Percentiles rank a stretch among this genome's conserved stretches.
phyloP scores from a whole-genome alignment of 2,113 vertebrate species.

The Lota lota region DNA sequence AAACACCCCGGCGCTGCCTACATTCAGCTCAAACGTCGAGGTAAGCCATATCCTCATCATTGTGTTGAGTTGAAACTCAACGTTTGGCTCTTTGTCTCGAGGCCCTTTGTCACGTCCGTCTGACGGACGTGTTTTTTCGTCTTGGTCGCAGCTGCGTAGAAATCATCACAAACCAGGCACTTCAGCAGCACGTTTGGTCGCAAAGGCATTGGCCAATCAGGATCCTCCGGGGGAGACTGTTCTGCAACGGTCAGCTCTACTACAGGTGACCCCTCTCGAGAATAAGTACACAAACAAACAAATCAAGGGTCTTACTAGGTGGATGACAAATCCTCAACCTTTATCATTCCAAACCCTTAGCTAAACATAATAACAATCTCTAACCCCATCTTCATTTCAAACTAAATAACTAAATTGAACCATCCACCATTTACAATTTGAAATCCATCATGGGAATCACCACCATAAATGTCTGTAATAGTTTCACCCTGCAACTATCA shows the following conservation, averaged over 20 bases:
- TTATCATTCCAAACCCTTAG: too few species aligned
- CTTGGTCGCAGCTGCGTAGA: constrained; percentile 46
- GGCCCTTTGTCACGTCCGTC: background rate
- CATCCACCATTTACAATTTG: too few species aligned
- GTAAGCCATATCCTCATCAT: constrained; percentile 38
- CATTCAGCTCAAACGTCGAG: constrained; percentile 65
- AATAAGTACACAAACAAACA: constrained; percentile 54
- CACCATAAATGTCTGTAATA: too few species aligned
- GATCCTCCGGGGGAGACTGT: constrained; percentile 49
- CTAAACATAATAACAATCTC: too few species aligned
- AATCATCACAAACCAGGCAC: constrained; percentile 30
- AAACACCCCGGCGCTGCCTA: constrained; percentile 35
- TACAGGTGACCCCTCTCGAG: constrained; percentile 31
- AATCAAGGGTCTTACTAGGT: too few species aligned
- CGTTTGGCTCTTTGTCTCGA: background rate
- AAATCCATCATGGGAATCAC: too few species aligned
- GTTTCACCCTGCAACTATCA: too few species aligned
- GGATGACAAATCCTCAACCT: background rate
- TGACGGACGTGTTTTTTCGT: background rate
- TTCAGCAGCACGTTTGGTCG: constrained; percentile 56
- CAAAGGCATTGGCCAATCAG: constrained; percentile 70
- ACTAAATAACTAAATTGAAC: too few species aligned
- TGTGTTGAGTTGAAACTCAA: too few species aligned
- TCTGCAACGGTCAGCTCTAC: constrained; percentile 56
- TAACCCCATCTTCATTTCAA: too few species aligned